phyloP scores from a whole-genome alignment of 2,797 vertebrate genomes.

The Prionace glauca region DNA sequence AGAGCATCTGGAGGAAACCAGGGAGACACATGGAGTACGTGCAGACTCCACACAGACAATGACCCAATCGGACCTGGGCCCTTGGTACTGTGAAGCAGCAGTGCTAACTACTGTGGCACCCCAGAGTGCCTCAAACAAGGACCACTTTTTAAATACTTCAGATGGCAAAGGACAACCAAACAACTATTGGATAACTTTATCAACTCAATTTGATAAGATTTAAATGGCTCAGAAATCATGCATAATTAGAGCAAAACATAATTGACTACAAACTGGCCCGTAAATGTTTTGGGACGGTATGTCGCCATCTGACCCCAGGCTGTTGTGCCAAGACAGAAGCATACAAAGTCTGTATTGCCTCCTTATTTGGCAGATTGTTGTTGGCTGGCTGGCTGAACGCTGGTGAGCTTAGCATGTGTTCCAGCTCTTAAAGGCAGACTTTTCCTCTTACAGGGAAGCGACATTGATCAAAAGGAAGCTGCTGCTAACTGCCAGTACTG shows the following conservation, averaged over 20 bases:
- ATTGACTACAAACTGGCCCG: not conserved
- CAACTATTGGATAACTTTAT: not conserved
- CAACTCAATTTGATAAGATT: not conserved
- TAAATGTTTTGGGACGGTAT: not conserved
- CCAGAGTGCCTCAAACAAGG: not conserved
- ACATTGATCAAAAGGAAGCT: too few species aligned
- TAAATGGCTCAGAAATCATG: not conserved
- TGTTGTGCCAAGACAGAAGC: not conserved
- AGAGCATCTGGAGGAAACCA: too few species aligned
- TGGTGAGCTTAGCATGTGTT: not conserved
- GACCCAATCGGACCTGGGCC: too few species aligned
- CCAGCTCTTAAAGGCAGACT: too few species aligned
- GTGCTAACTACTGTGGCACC: too few species aligned
- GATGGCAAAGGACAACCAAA: not conserved
- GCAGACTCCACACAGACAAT: too few species aligned
- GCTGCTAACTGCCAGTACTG: too few species aligned
- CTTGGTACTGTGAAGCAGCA: too few species aligned
- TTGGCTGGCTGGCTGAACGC: not conserved
- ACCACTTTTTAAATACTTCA: not conserved
- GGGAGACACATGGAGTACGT: too few species aligned
- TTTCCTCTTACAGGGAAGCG: too few species aligned
- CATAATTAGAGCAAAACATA: not conserved
- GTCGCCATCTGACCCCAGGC: not conserved
- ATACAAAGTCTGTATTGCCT: not conserved
- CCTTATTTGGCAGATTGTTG: not conserved